A percentile compares a stretch with the other conserved stretches of the same genome.
Evolutionary conservation across 2,888 invertebrate genomes (phyloP).

Genomic region (Siphlonurus alternatus): DNA sequence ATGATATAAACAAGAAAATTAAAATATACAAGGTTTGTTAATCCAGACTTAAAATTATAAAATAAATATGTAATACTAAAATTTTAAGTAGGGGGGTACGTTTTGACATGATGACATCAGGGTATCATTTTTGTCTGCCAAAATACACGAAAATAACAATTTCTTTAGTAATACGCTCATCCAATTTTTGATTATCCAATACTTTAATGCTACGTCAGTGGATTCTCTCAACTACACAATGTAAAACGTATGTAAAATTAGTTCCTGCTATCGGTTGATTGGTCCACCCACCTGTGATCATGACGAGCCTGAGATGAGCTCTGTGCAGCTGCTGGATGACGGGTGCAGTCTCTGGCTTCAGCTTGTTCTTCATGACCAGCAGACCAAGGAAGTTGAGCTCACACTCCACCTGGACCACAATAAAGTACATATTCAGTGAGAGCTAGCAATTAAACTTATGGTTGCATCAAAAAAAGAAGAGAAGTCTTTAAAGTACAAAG

Average conservation of each 20-base stretch:
- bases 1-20: conserved; percentile 6
- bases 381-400: conserved; percentile 55
- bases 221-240: too few relatives aligned
- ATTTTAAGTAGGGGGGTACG: too few relatives aligned
- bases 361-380: conserved; percentile 69
- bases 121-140: too few relatives aligned
- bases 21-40: conserved; percentile 2
- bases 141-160: too few relatives aligned
- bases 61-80: too few relatives aligned
- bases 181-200: too few relatives aligned
- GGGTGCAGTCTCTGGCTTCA: conserved; percentile 61
- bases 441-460: not conserved
- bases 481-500: too few relatives aligned
- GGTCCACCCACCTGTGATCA: conserved; percentile 70
- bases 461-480: not conserved
- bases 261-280: too few relatives aligned
- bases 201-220: too few relatives aligned
- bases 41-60: conserved; percentile 2
- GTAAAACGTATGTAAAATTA: too few relatives aligned
- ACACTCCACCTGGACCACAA: conserved; percentile 42
- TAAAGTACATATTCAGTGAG: not conserved
- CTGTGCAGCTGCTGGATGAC: conserved; percentile 51
- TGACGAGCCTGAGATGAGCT: conserved; percentile 63
- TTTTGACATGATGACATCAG: too few relatives aligned
- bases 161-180: too few relatives aligned